These are phyloP conservation scores for Adelges cooleyi DNA, from an alignment of 1,140 invertebrate genomes.

Conservation along the genomic window DNA sequence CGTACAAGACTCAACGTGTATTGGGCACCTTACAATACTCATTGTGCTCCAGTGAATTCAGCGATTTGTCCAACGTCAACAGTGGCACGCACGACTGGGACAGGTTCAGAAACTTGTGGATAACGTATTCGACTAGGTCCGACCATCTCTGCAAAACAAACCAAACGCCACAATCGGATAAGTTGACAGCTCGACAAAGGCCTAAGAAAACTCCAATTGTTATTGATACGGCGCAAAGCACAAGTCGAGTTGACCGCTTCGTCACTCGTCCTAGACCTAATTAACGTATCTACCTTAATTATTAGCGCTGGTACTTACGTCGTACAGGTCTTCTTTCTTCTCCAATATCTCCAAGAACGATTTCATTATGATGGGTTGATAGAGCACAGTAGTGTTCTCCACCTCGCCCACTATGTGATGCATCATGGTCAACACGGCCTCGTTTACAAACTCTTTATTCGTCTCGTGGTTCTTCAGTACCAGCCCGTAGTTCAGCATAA, in stretches of 20 bases:
- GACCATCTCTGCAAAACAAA: conserved; percentile 10
- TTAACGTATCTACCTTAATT: no score
- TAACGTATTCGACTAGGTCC: neutral
- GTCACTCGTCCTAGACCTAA: no score
- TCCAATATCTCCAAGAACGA: neutral
- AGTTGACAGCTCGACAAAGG: no score
- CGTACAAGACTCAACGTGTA: no score
- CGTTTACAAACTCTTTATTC: neutral
- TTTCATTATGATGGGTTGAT: conserved; percentile 1
- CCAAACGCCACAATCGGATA: no score
- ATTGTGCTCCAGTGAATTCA: no score
- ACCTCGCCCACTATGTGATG: neutral
- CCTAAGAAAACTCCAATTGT: no score
- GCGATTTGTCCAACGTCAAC: no score
- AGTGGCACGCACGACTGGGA: neutral
- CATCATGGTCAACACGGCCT: conserved; percentile 4
- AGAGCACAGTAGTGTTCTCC: neutral
- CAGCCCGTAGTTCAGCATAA: neutral
- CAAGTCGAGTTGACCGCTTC: no score
- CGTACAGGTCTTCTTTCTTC: neutral
- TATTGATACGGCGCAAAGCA: no score
- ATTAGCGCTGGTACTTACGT: no score
- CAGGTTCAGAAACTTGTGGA: neutral
- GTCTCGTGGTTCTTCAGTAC: neutral
- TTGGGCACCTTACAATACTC: no score